These are phyloP conservation scores for Monochamus alternatus DNA, from an alignment of 2,888 invertebrate genomes.

Conservation along the genomic window DNA sequence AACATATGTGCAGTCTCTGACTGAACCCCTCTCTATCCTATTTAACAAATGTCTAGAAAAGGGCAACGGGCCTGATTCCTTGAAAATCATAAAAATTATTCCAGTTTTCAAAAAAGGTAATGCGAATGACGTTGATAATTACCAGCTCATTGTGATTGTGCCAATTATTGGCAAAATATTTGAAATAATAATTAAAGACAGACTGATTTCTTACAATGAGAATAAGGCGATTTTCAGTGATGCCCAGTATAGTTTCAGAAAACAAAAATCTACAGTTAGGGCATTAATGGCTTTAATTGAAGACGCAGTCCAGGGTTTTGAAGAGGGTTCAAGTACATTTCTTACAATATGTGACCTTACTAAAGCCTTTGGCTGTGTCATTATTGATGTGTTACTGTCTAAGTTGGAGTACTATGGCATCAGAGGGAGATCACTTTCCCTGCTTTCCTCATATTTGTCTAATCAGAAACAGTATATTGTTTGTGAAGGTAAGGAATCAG, in stretches of 20 bases:
- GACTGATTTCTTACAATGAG: too few relatives aligned
- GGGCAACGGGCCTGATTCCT: too few relatives aligned
- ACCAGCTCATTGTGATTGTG: too few relatives aligned
- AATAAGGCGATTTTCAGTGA: neutral
- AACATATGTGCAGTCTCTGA: too few relatives aligned
- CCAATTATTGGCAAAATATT: too few relatives aligned
- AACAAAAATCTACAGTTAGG: conserved; percentile 1
- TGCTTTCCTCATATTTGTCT: neutral
- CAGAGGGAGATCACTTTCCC: neutral
- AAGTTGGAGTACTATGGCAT: neutral
- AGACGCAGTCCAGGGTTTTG: neutral
- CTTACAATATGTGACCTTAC: neutral
- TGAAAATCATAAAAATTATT: too few relatives aligned
- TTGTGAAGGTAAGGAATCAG: neutral
- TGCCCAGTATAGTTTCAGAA: neutral
- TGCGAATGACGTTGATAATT: too few relatives aligned
- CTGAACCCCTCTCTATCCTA: too few relatives aligned
- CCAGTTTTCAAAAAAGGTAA: too few relatives aligned
- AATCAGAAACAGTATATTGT: neutral
- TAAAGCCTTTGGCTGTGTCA: neutral
- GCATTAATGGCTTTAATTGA: conserved; percentile 5
- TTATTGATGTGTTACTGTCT: neutral
- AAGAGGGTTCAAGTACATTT: neutral
- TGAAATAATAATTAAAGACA: too few relatives aligned
- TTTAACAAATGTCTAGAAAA: too few relatives aligned